Evolutionary conservation across 2,888 invertebrate genomes (phyloP), one percentile per base, ranked within the genome.

Genomic region (Netelia fuscicornis): DNA sequence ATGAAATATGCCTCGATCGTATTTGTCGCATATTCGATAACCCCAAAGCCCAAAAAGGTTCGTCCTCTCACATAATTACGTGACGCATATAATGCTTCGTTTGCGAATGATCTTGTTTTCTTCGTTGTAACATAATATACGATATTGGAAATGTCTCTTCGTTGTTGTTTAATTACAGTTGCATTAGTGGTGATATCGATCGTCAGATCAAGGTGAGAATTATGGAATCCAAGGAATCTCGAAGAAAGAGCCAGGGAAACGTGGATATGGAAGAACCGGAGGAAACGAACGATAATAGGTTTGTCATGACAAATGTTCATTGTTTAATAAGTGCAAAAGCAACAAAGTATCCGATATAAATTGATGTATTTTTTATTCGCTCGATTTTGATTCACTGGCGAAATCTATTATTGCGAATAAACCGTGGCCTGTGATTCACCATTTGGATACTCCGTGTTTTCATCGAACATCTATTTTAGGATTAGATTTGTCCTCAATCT

Each of bases 221-320:
- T 64, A 85, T 85, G 85, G 85, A 85, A 62, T 75, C 85, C 30
- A 85, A 85, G 70, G 85, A 82, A 62, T 76, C 79, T n/a, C 75
- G 58, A 58, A 71, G 64, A 71, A 81, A 71, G 52, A 76, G 79
- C 48, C 81, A 75, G 44, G 70, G 64, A 20, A 82, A 72, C 56
- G 60, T 79, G 76, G 85, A 85, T 44, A 65, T 67, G 79, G 82
- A 85, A 52, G 82, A 79, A 72, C 20, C 82, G 17, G 82, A 85
- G 30, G 82, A 85, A 17, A 62, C 75, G 20, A 85, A 82, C 76
- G 85, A 85, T 48, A 84, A 81, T 78, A 75, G 82, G 85, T 85
- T 74, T 30, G 77, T 72, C 71, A 23, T 48, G 2, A 70, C 20
- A 8, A 30, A 8, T 62, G 17, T 62, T 42, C 17, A 17, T 30